Evolutionary conservation across 2,113 vertebrate species (phyloP).

Genomic region (Gymnobelideus leadbeateri): DNA sequence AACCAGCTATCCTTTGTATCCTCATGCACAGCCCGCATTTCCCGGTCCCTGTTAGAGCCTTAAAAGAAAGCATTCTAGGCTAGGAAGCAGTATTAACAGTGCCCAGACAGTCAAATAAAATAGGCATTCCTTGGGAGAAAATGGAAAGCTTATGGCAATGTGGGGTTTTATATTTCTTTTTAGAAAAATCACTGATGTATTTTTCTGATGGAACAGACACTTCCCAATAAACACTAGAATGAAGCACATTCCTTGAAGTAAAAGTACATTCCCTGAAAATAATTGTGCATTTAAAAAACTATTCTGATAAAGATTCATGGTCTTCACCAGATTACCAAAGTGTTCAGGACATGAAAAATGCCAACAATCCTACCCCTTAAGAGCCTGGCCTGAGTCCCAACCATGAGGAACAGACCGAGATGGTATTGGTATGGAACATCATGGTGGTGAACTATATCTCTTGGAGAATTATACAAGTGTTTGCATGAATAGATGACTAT

Average conservation of each 20-base stretch:
- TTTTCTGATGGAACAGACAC: not conserved
- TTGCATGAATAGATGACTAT: not conserved
- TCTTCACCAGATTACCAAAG: not conserved
- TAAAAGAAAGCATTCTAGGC: not conserved
- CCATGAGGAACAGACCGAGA: not conserved
- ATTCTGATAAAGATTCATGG: not conserved
- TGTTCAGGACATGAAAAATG: not conserved
- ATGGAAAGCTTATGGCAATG: not conserved
- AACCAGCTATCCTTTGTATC: not conserved
- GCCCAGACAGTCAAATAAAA: not conserved
- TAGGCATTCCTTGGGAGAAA: not conserved
- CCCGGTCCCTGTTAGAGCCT: not conserved
- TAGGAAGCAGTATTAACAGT: not conserved
- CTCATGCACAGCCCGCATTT: not conserved
- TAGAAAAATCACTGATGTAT: not conserved
- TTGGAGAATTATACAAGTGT: not conserved
- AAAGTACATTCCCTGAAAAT: not conserved
- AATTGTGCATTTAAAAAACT: not conserved
- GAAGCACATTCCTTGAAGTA: not conserved
- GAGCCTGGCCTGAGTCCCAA: not conserved
- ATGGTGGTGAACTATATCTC: not conserved
- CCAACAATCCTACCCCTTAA: not conserved
- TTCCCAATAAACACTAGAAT: not conserved
- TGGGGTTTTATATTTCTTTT: too few species aligned
- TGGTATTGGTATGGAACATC: not conserved